Evolutionary conservation across 2,113 vertebrate species (phyloP), one percentile per base, ranked within the genome.

Genomic region (Columba janthina): DNA sequence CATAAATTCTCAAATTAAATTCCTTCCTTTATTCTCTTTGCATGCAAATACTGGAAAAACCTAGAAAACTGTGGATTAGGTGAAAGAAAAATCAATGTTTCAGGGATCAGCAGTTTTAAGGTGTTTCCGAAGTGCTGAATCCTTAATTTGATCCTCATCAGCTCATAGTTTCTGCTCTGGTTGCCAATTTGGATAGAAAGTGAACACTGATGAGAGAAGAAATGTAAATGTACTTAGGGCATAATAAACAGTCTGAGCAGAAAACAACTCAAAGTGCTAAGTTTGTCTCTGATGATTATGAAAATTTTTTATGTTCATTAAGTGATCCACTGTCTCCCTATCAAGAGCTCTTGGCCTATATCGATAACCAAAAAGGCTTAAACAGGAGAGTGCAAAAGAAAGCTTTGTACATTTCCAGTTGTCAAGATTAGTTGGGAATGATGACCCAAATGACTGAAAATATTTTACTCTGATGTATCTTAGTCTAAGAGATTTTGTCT

Each of bases 141-240:
- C 38, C 38, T 66, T 91, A 88, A 90, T 93, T 84, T 78, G 46
- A 72, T 80, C 50, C 64, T 94, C 83, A 93, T 92, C 92, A 95
- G 44, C 20, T 95, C 66, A 53, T 26, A 28, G 64, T 38, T 85
- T 92, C 77, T 96, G 42, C 72, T 93, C 64, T 88, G 53, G 11
- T 73, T 91, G 71, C 53, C 67, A 94, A 31, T 91, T 92, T 92
- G 54, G 57, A 64, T 46, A 85, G 19, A 67, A 86, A 84, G 13
- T 28, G 74, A 97, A 46, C 24, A 53, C 6, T 34, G 44, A 51
- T 12, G 10, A 81, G 12, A 83, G 64, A 82, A 53, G 12, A 54
- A 94, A 94, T 92, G 53, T 56, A 7, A 34, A 6, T 31, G 11
- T 58, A 73, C 13, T 58, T 87, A 75, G 13, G 34, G 34, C n/a